Conservation (phyloP, 2,888 invertebrate species). For the Phalangium opilio region DNA sequence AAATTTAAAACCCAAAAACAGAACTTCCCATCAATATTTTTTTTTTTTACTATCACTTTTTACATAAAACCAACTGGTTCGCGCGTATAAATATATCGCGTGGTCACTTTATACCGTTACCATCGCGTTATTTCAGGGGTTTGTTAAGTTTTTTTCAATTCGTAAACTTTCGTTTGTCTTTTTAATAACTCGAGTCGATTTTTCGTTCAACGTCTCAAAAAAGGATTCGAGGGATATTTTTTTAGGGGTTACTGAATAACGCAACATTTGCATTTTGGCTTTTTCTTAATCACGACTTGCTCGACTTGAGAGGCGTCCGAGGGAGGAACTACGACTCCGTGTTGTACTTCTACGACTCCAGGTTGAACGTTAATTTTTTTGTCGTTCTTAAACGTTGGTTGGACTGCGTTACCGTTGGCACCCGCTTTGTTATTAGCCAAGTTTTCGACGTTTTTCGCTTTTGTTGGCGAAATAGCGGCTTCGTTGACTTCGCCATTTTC, state of each 20-base stretch:
- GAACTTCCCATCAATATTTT: too few relatives aligned
- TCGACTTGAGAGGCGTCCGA: conserved; percentile 62
- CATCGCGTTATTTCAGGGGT: too few relatives aligned
- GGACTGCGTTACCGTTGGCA: conserved; percentile 18
- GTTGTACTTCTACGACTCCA: conserved; percentile 53
- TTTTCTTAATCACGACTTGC: conserved; percentile 83
- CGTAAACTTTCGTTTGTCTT: too few relatives aligned
- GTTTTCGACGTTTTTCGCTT: background rate
- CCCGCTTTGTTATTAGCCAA: conserved; percentile 10
- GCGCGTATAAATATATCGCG: too few relatives aligned
- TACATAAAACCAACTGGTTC: too few relatives aligned
- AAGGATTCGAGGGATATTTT: too few relatives aligned
- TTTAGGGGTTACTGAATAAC: conserved; percentile 32
- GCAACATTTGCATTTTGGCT: conserved; percentile 89
- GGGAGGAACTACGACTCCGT: conserved; percentile 40
- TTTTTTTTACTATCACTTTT: too few relatives aligned
- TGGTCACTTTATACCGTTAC: too few relatives aligned
- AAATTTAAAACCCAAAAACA: too few relatives aligned
- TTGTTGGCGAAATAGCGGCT: background rate
- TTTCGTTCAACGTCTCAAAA: too few relatives aligned
- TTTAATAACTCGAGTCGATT: too few relatives aligned
- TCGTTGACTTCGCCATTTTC: background rate
- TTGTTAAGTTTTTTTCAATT: too few relatives aligned
- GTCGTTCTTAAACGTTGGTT: background rate
- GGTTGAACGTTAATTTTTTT: conserved; percentile 11